Base-by-base conservation (phyloP, 2,797 vertebrate genomes). In the Neosalanx taihuensis region DNA sequence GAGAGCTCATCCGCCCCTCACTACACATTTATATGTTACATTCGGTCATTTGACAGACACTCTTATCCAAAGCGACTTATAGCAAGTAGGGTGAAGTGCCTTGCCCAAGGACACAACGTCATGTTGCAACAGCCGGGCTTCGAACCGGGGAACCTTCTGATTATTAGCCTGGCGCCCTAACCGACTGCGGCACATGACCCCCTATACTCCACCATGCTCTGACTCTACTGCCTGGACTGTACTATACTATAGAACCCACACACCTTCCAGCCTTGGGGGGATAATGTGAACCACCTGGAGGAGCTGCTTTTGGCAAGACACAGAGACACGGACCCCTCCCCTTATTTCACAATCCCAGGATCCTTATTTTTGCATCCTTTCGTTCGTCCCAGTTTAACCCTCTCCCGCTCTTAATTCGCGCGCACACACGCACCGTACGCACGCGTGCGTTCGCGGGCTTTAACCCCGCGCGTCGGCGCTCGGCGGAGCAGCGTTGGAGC, bases 401-500 rank as follows among this genome's bases (percentile, higher is more conserved):
- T n/a, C 30, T n/a, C 49, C 51, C 1, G 17, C 26, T 51, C 65
- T 51, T 46, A 9, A 13, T 23, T 20, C 57, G 12, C 67, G 53
- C 65, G 64, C 72, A 64, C 67, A 41, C 31, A 6, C 29, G 49
- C 6, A n/a, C 31, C 20, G 35, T 67, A 69, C 41, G 53, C 69
- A 79, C 73, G 6, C 63, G 60, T 67, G 37, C 33, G 70, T 31
- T 60, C 49, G 10, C 41, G 41, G 23, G 41, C 46, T 74, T 71
- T 29, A 37, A 72, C 70, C 60, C 51, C 59, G 31, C 31, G 23
- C 64, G 41, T 13, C 72, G 59, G 56, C 53, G 70, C 73, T 37
- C 63, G n/a, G 71, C 29, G 70, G 73, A 77, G 81, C 64, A 51
- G 26, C 5, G 56, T 78, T 77, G 79, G 87, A 80, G 91, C 79